These are phyloP conservation scores for Drosophila birchii DNA, from an alignment of 2,888 invertebrate species.

Conservation along the genomic window DNA sequence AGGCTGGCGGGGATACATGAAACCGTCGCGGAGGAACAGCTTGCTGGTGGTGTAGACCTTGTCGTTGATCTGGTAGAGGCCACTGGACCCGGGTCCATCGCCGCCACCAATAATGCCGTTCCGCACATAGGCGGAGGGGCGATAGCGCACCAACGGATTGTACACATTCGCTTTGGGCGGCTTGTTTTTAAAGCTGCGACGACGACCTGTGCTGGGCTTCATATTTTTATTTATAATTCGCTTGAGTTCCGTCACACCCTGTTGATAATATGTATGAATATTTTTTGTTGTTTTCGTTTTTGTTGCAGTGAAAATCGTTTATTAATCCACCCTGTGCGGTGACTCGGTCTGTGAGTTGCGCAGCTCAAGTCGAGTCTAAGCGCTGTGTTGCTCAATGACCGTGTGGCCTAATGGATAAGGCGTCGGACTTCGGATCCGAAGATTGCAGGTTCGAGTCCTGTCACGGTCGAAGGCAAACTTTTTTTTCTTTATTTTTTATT, in stretches of 20 bases:
- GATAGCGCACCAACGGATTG: slow-evolving; percentile 73
- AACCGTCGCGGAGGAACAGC: slow-evolving; percentile 83
- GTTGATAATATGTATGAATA: slow-evolving; percentile 10
- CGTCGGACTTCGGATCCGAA: slow-evolving; percentile 55
- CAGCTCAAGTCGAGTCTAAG: slow-evolving; percentile 12
- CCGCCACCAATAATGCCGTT: slow-evolving; percentile 82
- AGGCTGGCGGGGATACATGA: slow-evolving; percentile 83
- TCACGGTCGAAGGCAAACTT: slow-evolving; percentile 37
- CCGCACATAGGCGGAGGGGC: slow-evolving; percentile 80
- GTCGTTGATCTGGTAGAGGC: slow-evolving; percentile 83
- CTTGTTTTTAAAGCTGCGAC: slow-evolving; percentile 83
- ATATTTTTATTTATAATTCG: slow-evolving; percentile 51
- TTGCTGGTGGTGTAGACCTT: slow-evolving; percentile 83
- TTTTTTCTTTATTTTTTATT: slow-evolving; percentile 9
- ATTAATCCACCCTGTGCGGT: slow-evolving; percentile 9
- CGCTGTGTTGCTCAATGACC: slow-evolving; percentile 17
- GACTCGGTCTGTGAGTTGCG: slow-evolving; percentile 12
- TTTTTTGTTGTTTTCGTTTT: neutral
- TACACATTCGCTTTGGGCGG: slow-evolving; percentile 67
- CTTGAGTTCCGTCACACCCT: slow-evolving; percentile 6
- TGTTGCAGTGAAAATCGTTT: slow-evolving; percentile 4
- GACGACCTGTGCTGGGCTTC: slow-evolving; percentile 81
- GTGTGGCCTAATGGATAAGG: slow-evolving; percentile 55
- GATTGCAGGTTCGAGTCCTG: slow-evolving; percentile 55
- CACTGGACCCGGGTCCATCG: slow-evolving; percentile 77